phyloP scores from a whole-genome alignment of 2,888 invertebrate genomes.

The Chrysodeixis includens region DNA sequence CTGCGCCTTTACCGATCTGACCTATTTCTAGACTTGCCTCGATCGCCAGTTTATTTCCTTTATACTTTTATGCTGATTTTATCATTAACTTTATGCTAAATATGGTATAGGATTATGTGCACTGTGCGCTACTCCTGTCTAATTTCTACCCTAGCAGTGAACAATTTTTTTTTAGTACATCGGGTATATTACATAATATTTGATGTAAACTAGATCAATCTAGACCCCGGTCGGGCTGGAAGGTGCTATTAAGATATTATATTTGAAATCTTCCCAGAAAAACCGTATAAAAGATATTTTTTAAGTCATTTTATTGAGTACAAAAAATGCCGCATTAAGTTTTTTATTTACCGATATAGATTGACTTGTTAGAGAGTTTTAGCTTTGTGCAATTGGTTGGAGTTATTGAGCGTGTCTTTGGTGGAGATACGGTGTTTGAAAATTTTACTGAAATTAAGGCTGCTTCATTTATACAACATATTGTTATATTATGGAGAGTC shows the following conservation, averaged over 20 bases:
- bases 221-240: conserved; percentile 20
- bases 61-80: conserved; percentile 10
- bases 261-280: conserved; percentile 21
- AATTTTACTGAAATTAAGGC: too few relatives aligned
- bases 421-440: too few relatives aligned
- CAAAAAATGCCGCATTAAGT: too few relatives aligned
- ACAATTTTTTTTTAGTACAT: conserved; percentile 13
- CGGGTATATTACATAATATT: conserved; percentile 26
- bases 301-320: too few relatives aligned
- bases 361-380: too few relatives aligned
- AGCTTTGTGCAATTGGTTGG: too few relatives aligned
- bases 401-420: too few relatives aligned
- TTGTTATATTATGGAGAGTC: background rate
- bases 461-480: too few relatives aligned
- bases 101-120: background rate
- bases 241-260: conserved; percentile 8
- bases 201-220: conserved; percentile 46
- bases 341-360: too few relatives aligned
- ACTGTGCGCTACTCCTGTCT: background rate
- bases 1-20: conserved; percentile 58
- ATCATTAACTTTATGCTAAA: background rate
- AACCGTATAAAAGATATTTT: background rate
- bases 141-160: background rate
- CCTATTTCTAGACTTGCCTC: conserved; percentile 70
- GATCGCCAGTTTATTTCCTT: conserved; percentile 38